These are phyloP conservation scores for Cephalopachus bancanus DNA, from an alignment of 2,797 vertebrate species.

Conservation along the genomic window DNA sequence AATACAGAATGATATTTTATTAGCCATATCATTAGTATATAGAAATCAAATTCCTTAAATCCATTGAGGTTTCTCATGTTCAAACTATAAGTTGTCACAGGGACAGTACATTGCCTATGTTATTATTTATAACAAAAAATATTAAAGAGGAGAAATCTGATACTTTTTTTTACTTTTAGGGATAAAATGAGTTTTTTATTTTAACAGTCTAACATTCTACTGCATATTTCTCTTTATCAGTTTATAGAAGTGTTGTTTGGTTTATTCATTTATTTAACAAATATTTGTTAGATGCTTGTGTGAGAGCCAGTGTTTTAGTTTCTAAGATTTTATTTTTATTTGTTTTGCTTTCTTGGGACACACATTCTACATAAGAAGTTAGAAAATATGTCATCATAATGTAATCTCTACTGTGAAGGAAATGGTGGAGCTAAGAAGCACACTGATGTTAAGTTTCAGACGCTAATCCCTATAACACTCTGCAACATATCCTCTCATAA, in stretches of 20 bases:
- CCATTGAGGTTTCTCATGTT: neutral
- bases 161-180: neutral
- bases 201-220: neutral
- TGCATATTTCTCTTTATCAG: neutral
- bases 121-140: neutral
- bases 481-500: neutral
- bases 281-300: neutral
- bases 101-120: neutral
- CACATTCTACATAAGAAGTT: neutral
- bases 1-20: neutral
- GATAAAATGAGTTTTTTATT: neutral
- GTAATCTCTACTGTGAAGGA: neutral
- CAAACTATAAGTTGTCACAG: neutral
- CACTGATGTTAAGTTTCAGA: neutral
- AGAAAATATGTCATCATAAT: neutral
- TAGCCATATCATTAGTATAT: neutral
- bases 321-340: neutral
- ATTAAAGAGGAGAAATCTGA: neutral
- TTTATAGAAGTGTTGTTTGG: neutral
- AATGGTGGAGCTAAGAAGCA: neutral
- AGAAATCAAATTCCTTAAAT: slow-evolving; percentile 13
- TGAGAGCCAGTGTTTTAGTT: neutral
- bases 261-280: neutral
- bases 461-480: neutral
- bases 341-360: neutral